These are phyloP conservation scores for Hipparchia sbordonii DNA, from an alignment of 2,888 invertebrate genomes.

Conservation along the genomic window DNA sequence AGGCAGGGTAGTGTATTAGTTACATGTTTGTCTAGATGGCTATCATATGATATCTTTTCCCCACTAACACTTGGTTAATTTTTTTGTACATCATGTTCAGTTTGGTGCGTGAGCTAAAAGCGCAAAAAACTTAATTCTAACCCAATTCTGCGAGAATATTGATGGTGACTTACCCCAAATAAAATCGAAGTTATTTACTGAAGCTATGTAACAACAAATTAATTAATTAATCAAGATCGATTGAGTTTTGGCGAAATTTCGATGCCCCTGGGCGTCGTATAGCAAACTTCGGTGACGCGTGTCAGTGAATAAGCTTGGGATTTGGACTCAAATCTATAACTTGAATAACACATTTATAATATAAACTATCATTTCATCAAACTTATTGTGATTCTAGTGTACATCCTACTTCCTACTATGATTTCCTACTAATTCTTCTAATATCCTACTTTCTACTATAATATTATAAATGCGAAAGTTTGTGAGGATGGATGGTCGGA, in stretches of 20 bases:
- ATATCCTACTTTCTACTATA: no score
- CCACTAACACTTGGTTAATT: no score
- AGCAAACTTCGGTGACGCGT: constrained; percentile 34
- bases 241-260: constrained; percentile 39
- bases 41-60: no score
- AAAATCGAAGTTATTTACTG: constrained; percentile 15
- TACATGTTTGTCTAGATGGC: no score
- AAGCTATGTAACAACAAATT: constrained; percentile 36
- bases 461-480: no score
- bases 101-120: no score
- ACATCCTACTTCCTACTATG: neutral
- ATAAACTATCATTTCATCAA: constrained; percentile 14
- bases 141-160: neutral
- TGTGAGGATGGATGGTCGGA: no score
- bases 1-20: no score
- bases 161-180: neutral
- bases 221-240: constrained; percentile 44
- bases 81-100: no score
- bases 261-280: constrained; percentile 35
- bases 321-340: constrained; percentile 16
- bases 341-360: constrained; percentile 13
- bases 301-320: constrained; percentile 31
- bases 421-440: neutral
- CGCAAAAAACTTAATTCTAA: no score
- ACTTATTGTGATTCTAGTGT: neutral